Evolutionary conservation across 2,797 vertebrate species (phyloP).

Genomic region (Pelochelys cantorii): DNA sequence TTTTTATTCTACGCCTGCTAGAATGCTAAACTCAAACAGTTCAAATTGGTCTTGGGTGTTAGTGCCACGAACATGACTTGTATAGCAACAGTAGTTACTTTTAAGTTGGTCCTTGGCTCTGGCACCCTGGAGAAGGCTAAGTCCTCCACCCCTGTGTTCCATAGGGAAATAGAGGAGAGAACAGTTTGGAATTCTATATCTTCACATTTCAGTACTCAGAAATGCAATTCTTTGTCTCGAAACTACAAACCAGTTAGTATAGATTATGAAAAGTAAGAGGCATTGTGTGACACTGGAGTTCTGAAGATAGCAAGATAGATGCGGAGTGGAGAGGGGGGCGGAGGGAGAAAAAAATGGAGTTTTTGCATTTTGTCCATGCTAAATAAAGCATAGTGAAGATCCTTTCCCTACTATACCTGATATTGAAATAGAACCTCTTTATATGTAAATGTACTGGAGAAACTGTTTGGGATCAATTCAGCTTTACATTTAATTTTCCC

Average conservation of each 20-base stretch:
- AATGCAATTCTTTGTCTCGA: neutral
- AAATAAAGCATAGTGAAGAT: slow-evolving; percentile 1
- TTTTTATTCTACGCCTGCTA: neutral
- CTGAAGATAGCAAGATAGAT: neutral
- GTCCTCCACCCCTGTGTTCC: neutral
- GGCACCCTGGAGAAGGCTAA: neutral
- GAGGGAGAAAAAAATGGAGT: neutral
- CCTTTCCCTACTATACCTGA: neutral
- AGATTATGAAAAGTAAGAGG: neutral
- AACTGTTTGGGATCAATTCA: neutral
- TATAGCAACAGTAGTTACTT: neutral
- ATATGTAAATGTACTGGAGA: slow-evolving; percentile 38
- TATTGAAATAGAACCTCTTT: slow-evolving; percentile 52
- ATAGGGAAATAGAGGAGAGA: neutral
- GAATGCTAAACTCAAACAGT: neutral
- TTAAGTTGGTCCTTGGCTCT: neutral
- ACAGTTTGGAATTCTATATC: neutral
- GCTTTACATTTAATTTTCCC: slow-evolving; percentile 22
- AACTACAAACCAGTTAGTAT: neutral
- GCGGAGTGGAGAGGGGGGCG: neutral
- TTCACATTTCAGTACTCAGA: neutral
- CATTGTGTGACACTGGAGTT: neutral
- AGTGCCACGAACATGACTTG: neutral
- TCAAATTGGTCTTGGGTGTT: neutral
- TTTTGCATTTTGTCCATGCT: neutral